phyloP scores from a whole-genome alignment of 1,140 invertebrate genomes.

The Aradophagus sp. region DNA sequence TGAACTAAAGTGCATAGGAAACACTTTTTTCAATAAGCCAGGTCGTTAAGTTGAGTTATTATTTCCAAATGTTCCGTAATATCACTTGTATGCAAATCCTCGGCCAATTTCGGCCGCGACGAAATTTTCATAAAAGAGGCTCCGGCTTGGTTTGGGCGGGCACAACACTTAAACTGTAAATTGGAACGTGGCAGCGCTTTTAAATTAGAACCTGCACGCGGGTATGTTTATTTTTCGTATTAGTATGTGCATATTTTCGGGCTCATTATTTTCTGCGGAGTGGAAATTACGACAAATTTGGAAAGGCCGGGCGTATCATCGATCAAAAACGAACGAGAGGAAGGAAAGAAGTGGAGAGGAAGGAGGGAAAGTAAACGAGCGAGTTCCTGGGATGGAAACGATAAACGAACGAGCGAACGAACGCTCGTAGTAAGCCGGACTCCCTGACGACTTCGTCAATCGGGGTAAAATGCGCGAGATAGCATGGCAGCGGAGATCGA shows the following conservation, averaged over 20 bases:
- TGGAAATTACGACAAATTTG: slow-evolving; percentile 27
- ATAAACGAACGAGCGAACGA: no score
- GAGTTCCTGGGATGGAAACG: neutral
- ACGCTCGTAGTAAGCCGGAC: no score
- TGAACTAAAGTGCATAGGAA: slow-evolving; percentile 32
- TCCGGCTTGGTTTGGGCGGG: slow-evolving; percentile 15
- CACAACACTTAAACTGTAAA: slow-evolving; percentile 49
- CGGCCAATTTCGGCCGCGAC: slow-evolving; percentile 24
- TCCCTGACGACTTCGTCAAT: slow-evolving; percentile 37
- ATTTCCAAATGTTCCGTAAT: slow-evolving; percentile 45
- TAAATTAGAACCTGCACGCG: slow-evolving; percentile 30
- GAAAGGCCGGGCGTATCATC: slow-evolving; percentile 11
- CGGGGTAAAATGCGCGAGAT: slow-evolving; percentile 17
- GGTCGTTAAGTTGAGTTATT: slow-evolving; percentile 46
- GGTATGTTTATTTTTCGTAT: slow-evolving; percentile 51
- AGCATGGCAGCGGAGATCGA: slow-evolving; percentile 38
- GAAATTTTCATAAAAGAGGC: slow-evolving; percentile 39
- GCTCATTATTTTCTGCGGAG: slow-evolving; percentile 16
- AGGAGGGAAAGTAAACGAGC: neutral
- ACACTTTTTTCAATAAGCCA: slow-evolving; percentile 46
- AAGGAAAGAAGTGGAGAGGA: neutral
- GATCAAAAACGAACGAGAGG: neutral
- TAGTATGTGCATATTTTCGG: slow-evolving; percentile 48
- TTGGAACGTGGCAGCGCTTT: slow-evolving; percentile 35
- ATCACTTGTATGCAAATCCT: slow-evolving; percentile 49